Conservation (phyloP, 2,113 vertebrate species). For the Charadrius vociferus region DNA sequence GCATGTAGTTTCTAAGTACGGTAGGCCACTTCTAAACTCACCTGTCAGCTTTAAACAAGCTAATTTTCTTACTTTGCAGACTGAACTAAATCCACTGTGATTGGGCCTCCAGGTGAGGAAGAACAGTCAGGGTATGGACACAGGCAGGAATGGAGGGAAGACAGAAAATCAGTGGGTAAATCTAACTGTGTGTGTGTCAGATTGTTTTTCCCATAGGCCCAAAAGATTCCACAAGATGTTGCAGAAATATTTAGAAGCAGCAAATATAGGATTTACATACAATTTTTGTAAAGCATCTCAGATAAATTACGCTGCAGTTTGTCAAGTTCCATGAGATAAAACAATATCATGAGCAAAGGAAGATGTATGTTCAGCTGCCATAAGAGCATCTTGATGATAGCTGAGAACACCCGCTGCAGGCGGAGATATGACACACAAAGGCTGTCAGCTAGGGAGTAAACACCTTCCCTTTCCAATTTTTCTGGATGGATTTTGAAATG, state of each 20-base stretch:
- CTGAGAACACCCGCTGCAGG: not conserved
- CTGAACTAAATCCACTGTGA: conserved; percentile 19
- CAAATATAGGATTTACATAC: not conserved
- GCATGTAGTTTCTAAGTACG: not conserved
- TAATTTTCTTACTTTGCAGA: not conserved
- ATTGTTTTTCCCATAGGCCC: not conserved
- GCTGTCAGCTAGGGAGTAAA: not conserved
- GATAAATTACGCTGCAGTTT: not conserved
- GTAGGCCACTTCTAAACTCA: conserved; percentile 11
- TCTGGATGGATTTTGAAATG: not conserved
- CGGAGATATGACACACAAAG: not conserved
- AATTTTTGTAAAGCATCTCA: not conserved
- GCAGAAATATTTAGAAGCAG: not conserved
- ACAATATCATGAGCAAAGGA: not conserved
- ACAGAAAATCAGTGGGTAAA: not conserved
- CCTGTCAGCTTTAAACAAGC: conserved; percentile 41
- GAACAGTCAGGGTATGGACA: not conserved
- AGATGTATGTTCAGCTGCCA: not conserved
- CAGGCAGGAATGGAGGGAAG: not conserved
- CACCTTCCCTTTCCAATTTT: not conserved
- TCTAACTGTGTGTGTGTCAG: not conserved
- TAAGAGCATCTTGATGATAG: not conserved
- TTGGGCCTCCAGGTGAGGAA: conserved; percentile 15
- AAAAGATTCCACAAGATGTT: not conserved
- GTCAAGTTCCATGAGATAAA: not conserved